Conservation (phyloP, 2,888 invertebrate species). For the Macrostomum cliftonense region DNA sequence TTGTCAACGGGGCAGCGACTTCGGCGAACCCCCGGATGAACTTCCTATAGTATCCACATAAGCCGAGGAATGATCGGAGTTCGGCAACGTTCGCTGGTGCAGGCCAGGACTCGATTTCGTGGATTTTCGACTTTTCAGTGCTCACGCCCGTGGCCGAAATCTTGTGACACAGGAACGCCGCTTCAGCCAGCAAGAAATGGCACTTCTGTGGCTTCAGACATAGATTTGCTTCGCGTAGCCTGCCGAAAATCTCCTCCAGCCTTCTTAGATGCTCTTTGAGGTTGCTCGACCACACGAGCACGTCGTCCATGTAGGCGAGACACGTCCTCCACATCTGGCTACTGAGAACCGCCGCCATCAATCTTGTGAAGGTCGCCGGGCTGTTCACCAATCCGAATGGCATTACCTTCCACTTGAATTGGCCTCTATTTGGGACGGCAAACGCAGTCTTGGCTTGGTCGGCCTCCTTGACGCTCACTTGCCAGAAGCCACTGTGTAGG, state of each 20-base stretch:
- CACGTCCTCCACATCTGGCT: neutral
- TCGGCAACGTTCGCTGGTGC: neutral
- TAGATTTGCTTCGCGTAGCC: neutral
- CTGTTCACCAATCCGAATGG: no score
- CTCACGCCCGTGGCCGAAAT: neutral
- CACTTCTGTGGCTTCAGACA: conserved; percentile 10
- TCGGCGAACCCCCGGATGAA: conserved; percentile 7
- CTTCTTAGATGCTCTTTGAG: neutral
- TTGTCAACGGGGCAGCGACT: neutral
- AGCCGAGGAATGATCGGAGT: conserved; percentile 1
- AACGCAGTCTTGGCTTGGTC: conserved; percentile 15
- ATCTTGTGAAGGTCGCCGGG: neutral
- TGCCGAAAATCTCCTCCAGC: conserved; percentile 1
- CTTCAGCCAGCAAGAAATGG: conserved; percentile 10
- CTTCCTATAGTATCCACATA: neutral
- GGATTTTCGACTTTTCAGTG: conserved; percentile 2
- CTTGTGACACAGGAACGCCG: conserved; percentile 1
- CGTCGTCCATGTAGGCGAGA: conserved; percentile 4
- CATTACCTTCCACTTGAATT: conserved; percentile 13
- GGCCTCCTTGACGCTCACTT: conserved; percentile 10
- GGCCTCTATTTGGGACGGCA: conserved; percentile 9
- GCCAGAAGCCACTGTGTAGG: conserved; percentile 13
- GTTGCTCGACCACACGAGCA: neutral
- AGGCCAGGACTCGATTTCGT: neutral
- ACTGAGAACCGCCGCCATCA: neutral